These are phyloP conservation scores for Mizuhopecten yessoensis DNA, from an alignment of 1,140 invertebrate species.

Conservation along the genomic window DNA sequence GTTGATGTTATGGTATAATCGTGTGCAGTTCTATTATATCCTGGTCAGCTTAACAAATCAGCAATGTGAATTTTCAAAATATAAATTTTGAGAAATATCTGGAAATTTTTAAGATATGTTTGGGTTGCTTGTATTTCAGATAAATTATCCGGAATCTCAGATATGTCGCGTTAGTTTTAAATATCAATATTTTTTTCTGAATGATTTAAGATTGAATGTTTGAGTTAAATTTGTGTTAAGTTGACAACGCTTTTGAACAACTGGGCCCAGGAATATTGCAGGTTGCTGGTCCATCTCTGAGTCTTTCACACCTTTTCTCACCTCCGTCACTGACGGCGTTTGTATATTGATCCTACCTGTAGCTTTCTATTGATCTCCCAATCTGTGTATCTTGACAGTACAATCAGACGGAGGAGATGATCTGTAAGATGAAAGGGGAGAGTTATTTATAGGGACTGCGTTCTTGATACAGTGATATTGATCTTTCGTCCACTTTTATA, in stretches of 20 bases:
- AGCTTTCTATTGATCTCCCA: background rate
- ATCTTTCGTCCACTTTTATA: background rate
- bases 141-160: too few relatives aligned
- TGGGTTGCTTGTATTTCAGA: too few relatives aligned
- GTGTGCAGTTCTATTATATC: background rate
- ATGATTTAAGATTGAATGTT: too few relatives aligned
- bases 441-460: background rate
- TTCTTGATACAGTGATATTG: background rate
- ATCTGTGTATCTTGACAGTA: background rate
- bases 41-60: background rate
- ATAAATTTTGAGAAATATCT: too few relatives aligned
- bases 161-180: too few relatives aligned
- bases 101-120: too few relatives aligned
- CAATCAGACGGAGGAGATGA: slow-evolving; percentile 9
- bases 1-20: background rate
- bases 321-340: background rate
- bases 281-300: too few relatives aligned
- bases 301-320: too few relatives aligned
- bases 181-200: too few relatives aligned
- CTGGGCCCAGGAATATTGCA: too few relatives aligned
- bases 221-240: too few relatives aligned
- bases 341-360: background rate
- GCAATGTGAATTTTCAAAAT: background rate
- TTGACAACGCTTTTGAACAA: too few relatives aligned
- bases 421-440: background rate